Base-by-base conservation (phyloP, 1,140 invertebrate genomes). In the Macrobrachium nipponense region DNA sequence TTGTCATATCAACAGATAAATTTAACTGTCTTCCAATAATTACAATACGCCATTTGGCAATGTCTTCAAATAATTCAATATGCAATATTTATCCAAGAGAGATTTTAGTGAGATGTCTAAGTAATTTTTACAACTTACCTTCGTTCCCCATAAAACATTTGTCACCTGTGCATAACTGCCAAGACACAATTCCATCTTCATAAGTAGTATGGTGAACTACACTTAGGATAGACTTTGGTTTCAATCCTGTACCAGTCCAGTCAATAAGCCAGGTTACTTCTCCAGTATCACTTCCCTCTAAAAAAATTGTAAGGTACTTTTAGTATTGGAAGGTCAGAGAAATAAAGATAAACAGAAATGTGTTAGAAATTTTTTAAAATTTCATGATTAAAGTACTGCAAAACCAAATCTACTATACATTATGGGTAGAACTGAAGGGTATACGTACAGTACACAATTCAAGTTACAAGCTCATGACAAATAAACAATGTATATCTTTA, bases 221-320 rank as follows among this genome's bases (percentile, higher is more conserved):
- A 17, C 70, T 44, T 27, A 79, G 23, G 14, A 78, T 61, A 12
- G 62, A 78, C 44, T 17, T 70, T 20, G 44, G 58, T 23, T 68
- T 78, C 15, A 85, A 51, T 15, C 59, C 6, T 18, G 82, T 85
- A 62, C 78, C 43, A 4, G 82, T 59, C 82, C 82, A 85, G 36
- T 85, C 75, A 27, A 85, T 44, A 20, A 20, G n/a, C 82, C 82
- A 85, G 18, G 44, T 70, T 18, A 85, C 58, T 51, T 85, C 82
- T 59, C 75, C 82, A 43, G n/a, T 43, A 60, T 62, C 59, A 44
- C 61, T 70, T 6, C 76, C 75, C 36, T 85, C 82, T 85, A 66
- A 12, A 66, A 64, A 17, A n/a, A 68, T 60, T 51, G 27, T 51
- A 3, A 12, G 8, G 51, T 5, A 51, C 7, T 51, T 51, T 51